phyloP scores from a whole-genome alignment of 1,140 invertebrate species.

The Zaprionus taronus region DNA sequence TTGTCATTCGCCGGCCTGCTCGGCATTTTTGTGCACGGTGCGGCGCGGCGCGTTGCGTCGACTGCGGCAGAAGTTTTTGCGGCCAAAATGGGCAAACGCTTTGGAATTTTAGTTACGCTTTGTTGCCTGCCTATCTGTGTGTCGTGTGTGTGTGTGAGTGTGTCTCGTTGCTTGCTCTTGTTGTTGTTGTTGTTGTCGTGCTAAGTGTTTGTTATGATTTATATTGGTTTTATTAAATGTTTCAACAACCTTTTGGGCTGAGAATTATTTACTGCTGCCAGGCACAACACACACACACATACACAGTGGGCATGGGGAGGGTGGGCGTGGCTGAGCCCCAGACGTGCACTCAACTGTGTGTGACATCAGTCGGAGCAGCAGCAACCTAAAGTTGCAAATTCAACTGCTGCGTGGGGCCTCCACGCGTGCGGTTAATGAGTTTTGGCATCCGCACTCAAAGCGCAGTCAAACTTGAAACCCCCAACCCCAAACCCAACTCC shows the following conservation, averaged over 20 bases:
- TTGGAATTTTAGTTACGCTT: constrained; percentile 82
- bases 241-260: constrained; percentile 79
- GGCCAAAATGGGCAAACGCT: constrained; percentile 79
- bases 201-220: constrained; percentile 82
- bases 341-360: constrained; percentile 13
- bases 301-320: constrained; percentile 11
- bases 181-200: constrained; percentile 62
- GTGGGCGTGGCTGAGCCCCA: neutral
- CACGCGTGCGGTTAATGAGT: constrained; percentile 48
- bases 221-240: constrained; percentile 83
- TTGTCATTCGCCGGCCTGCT: constrained; percentile 56
- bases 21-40: constrained; percentile 62
- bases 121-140: constrained; percentile 52
- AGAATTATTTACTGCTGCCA: constrained; percentile 78
- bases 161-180: neutral
- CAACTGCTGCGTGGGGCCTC: constrained; percentile 16
- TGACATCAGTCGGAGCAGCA: constrained; percentile 22
- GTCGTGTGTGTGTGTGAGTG: constrained; percentile 3
- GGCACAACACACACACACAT: constrained; percentile 37
- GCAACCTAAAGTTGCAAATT: constrained; percentile 28
- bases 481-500: neutral
- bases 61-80: constrained; percentile 67
- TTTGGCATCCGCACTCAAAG: constrained; percentile 52
- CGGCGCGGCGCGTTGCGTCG: neutral
- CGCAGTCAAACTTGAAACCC: constrained; percentile 19